phyloP scores from a whole-genome alignment of 1,140 invertebrate species.

The Panulirus ornatus region DNA sequence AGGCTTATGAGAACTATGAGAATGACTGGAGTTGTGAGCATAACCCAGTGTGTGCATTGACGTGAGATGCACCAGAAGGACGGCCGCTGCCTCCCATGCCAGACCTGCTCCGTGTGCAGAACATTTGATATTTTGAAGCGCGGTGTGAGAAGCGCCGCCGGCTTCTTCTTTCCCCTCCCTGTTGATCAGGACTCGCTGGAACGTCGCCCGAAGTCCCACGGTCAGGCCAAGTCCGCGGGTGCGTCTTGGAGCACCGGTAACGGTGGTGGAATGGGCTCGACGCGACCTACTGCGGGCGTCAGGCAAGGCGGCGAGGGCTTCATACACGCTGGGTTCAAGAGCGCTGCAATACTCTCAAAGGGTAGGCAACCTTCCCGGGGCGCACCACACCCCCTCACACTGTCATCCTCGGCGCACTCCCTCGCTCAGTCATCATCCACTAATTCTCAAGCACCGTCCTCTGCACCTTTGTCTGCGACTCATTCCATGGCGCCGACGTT shows the following conservation, averaged over 20 bases:
- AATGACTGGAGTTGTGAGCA: not conserved
- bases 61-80: not conserved
- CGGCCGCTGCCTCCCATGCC: not conserved
- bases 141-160: conserved; percentile 5
- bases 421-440: not conserved
- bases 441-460: not conserved
- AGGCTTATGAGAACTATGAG: not conserved
- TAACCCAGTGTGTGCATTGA: not conserved
- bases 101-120: not conserved
- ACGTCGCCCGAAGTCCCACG: not conserved
- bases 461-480: too few relatives aligned
- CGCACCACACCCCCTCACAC: not conserved
- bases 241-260: not conserved
- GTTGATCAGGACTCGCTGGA: not conserved
- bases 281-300: not conserved
- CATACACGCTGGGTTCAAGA: conserved; percentile 40
- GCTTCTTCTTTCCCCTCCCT: conserved; percentile 16
- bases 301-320: not conserved
- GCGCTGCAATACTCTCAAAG: not conserved
- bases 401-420: not conserved
- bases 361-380: not conserved
- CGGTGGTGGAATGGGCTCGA: conserved; percentile 16
- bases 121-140: not conserved
- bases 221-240: not conserved
- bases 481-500: not conserved